Conservation (phyloP, 64 coral and sea anemone genomes). For the Cladopsammia gracilis region DNA sequence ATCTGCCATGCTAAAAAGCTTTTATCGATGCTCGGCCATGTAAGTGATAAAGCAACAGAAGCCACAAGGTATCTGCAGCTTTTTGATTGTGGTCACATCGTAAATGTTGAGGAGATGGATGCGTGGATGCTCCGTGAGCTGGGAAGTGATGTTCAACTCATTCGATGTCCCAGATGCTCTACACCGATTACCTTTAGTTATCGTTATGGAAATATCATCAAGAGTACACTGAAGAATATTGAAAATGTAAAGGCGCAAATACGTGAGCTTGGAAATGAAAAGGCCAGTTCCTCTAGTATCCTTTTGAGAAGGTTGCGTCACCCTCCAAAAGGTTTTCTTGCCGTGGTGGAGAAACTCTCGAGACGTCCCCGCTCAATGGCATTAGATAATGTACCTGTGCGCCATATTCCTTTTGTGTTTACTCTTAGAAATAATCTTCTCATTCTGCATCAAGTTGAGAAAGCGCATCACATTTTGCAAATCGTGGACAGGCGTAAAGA, state of each 20-base stretch:
- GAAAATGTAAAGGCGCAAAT: not conserved
- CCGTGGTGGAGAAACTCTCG: not conserved
- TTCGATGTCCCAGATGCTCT: constrained; percentile 42
- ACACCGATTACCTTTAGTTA: constrained; percentile 50
- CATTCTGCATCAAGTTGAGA: not conserved
- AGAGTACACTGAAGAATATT: not conserved
- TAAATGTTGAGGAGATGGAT: constrained; percentile 59
- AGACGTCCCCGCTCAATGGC: not conserved
- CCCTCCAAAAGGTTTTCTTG: not conserved
- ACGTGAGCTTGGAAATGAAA: not conserved
- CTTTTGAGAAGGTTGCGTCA: not conserved
- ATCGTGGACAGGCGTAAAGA: not conserved
- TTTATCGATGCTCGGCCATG: not conserved
- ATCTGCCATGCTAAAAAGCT: constrained; percentile 53
- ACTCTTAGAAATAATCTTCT: not conserved
- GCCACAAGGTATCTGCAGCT: constrained; percentile 39
- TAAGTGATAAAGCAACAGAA: constrained; percentile 23
- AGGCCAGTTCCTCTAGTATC: not conserved
- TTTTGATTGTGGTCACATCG: constrained; percentile 46
- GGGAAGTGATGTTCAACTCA: not conserved
- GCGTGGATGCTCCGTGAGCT: not conserved
- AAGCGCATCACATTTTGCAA: not conserved
- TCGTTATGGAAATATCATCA: constrained; percentile 43
- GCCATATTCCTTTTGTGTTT: not conserved
- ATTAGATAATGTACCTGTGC: not conserved